Evolutionary conservation across 2,797 vertebrate genomes (phyloP).

Genomic region (Macroramphosus scolopax): DNA sequence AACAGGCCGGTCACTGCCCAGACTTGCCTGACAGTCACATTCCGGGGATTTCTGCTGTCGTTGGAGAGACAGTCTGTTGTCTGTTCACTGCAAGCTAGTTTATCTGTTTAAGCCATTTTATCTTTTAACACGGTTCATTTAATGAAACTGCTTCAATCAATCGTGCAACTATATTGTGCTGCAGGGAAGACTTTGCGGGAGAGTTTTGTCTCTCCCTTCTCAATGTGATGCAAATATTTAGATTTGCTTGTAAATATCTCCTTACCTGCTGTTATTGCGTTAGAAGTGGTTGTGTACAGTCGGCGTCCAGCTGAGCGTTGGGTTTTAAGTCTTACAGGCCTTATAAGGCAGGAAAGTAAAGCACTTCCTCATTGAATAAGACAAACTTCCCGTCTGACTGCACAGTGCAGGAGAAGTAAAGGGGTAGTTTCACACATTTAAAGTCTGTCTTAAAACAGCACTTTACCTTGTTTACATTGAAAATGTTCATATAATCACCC

Average conservation of each 20-base stretch:
- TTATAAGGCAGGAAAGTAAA: conserved; percentile 45
- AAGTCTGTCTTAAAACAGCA: too few species aligned
- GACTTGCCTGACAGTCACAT: conserved; percentile 72
- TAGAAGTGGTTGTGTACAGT: neutral
- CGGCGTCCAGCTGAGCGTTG: neutral
- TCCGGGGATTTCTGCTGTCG: conserved; percentile 50
- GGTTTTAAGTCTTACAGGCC: conserved; percentile 9
- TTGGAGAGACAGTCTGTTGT: neutral
- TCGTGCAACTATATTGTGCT: neutral
- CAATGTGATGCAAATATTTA: neutral
- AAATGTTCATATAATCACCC: too few species aligned
- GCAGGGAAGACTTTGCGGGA: neutral
- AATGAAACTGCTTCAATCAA: too few species aligned
- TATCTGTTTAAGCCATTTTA: neutral
- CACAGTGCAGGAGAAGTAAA: neutral
- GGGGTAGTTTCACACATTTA: too few species aligned
- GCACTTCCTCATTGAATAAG: conserved; percentile 47
- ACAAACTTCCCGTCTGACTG: conserved; percentile 11
- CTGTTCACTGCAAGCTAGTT: neutral
- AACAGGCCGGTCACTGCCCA: conserved; percentile 57
- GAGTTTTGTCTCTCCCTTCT: neutral
- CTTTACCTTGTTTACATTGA: too few species aligned
- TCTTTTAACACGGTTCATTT: neutral
- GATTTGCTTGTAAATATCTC: too few species aligned
- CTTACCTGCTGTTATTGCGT: neutral